These are phyloP conservation scores for Macroteleia sp. DNA, from an alignment of 2,888 invertebrate genomes.

Conservation along the genomic window DNA sequence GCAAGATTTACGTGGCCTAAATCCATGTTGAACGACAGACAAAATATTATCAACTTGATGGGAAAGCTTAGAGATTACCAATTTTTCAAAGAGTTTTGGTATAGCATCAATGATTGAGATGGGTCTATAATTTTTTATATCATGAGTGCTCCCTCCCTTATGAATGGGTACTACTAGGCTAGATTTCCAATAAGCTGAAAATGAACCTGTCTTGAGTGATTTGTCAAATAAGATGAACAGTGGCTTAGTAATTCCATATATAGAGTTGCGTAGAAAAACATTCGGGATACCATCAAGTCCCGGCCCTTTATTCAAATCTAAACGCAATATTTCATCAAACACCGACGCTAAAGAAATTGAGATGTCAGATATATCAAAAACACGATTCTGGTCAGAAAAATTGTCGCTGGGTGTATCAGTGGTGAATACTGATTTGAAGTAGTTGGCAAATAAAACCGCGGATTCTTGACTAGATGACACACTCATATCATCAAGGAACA, in stretches of 20 bases:
- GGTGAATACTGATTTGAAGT: neutral
- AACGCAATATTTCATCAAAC: neutral
- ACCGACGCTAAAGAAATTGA: too few relatives aligned
- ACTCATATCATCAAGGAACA: neutral
- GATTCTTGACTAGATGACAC: neutral
- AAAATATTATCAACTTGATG: neutral
- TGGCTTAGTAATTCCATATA: neutral
- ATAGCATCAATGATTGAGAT: slow-evolving; percentile 43
- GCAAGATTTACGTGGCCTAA: neutral
- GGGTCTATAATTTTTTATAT: slow-evolving; percentile 54
- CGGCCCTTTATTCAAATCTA: neutral
- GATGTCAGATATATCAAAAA: too few relatives aligned
- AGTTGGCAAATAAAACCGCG: neutral
- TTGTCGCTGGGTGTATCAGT: neutral
- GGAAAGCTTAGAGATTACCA: neutral
- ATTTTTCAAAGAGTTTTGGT: slow-evolving; percentile 59
- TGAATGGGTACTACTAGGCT: slow-evolving; percentile 15
- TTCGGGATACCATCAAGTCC: neutral
- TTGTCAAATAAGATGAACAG: neutral
- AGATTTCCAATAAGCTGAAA: neutral
- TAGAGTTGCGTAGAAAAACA: neutral
- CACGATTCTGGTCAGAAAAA: too few relatives aligned
- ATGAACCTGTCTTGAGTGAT: neutral
- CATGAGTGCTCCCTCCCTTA: slow-evolving; percentile 35
- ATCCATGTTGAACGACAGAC: slow-evolving; percentile 11